Percentiles rank a stretch among this genome's conserved stretches.
phyloP scores from a whole-genome alignment of 2,797 vertebrate genomes.

The Rhinogobio ventralis region DNA sequence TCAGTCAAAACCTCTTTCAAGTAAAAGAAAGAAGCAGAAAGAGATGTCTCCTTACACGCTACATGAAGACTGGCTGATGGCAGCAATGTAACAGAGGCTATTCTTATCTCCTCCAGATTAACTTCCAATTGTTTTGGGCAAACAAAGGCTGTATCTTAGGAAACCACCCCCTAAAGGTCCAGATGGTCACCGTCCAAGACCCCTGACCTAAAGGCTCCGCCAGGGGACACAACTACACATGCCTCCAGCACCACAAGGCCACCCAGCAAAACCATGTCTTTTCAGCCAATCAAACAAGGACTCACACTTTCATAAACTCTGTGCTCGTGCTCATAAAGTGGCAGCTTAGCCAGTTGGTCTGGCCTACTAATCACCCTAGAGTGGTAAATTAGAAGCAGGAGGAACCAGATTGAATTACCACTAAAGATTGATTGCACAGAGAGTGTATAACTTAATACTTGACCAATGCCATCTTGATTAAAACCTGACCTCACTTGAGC shows the following conservation, averaged over 20 bases:
- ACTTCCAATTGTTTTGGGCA: slow-evolving; percentile 89
- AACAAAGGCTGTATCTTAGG: slow-evolving; percentile 92
- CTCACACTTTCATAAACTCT: slow-evolving; percentile 30
- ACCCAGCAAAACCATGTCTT: slow-evolving; percentile 67
- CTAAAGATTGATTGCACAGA: slow-evolving; percentile 31
- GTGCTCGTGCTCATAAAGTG: slow-evolving; percentile 21
- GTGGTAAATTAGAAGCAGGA: slow-evolving; percentile 36
- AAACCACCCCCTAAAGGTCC: slow-evolving; percentile 84
- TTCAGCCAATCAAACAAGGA: slow-evolving; percentile 51
- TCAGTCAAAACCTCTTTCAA: slow-evolving; percentile 36
- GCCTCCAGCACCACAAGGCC: slow-evolving; percentile 68
- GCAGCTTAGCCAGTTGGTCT: slow-evolving; percentile 41
- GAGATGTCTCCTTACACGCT: slow-evolving; percentile 56
- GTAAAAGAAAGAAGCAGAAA: slow-evolving; percentile 41
- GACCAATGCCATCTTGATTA: slow-evolving; percentile 29
- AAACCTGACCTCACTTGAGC: slow-evolving; percentile 18
- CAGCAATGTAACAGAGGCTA: slow-evolving; percentile 77
- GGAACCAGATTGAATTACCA: slow-evolving; percentile 39
- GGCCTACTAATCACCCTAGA: slow-evolving; percentile 27
- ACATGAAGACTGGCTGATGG: slow-evolving; percentile 67
- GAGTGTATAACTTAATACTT: slow-evolving; percentile 17
- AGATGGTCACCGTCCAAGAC: slow-evolving; percentile 92
- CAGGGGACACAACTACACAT: slow-evolving; percentile 76
- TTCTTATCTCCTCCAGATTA: slow-evolving; percentile 90
- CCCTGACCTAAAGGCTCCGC: slow-evolving; percentile 84